Conservation (phyloP, 2,113 vertebrate species). For the Indicator indicator region DNA sequence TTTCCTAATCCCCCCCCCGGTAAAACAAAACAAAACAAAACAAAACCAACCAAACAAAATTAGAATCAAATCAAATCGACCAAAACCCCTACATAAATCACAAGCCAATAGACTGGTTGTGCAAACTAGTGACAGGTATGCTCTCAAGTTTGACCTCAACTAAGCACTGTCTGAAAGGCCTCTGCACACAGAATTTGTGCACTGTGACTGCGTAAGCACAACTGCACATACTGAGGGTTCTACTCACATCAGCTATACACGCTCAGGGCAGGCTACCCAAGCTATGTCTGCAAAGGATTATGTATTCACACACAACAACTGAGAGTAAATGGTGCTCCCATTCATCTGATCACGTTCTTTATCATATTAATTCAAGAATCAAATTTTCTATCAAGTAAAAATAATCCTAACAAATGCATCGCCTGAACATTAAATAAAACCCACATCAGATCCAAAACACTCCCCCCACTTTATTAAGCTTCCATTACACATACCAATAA, state of each 20-base stretch:
- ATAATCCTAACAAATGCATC: not conserved
- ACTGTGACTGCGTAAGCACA: not conserved
- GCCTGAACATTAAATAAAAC: not conserved
- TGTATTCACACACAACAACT: not conserved
- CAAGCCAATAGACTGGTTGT: not conserved
- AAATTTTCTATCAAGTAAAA: not conserved
- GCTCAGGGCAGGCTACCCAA: not conserved
- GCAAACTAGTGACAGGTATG: not conserved
- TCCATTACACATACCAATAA: not conserved
- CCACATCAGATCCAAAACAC: not conserved
- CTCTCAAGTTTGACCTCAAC: not conserved
- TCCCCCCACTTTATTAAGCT: not conserved
- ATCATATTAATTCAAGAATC: not conserved
- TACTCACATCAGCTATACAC: not conserved
- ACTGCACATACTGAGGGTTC: not conserved
- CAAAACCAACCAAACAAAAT: too few species aligned
- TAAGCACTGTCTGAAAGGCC: not conserved
- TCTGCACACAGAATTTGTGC: not conserved
- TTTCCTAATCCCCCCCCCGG: slow-evolving; percentile 73
- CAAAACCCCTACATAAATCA: not conserved
- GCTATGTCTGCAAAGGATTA: not conserved
- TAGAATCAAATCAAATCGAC: not conserved
- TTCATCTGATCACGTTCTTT: not conserved
- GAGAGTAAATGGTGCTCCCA: not conserved
- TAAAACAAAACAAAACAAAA: not conserved